Evolutionary conservation across 2,797 vertebrate genomes (phyloP).

Genomic region (Coranthus polyacanthus): DNA sequence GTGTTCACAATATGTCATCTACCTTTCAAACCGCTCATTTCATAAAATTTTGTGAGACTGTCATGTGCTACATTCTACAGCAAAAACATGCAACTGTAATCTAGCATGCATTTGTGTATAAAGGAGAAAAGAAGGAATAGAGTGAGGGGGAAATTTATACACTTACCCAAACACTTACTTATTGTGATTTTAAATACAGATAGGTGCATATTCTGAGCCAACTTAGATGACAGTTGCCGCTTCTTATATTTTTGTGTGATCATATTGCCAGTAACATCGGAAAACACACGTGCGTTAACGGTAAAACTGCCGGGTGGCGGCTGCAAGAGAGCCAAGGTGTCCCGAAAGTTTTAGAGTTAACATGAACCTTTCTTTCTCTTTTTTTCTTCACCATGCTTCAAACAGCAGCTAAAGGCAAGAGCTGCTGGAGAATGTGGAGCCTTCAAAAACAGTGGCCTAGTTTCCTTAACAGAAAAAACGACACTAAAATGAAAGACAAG

Average conservation of each 20-base stretch:
- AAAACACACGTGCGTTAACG: constrained; percentile 78
- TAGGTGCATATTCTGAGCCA: constrained; percentile 99
- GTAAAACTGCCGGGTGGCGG: constrained; percentile 75
- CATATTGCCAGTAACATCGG: constrained; percentile 98
- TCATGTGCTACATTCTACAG: constrained; percentile 19
- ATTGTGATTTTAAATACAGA: constrained; percentile 86
- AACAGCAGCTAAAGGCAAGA: constrained; percentile 75
- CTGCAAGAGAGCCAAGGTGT: constrained; percentile 26
- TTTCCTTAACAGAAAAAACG: constrained; percentile 3
- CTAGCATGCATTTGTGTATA: constrained; percentile 60
- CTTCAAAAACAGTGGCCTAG: not conserved
- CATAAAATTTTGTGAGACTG: constrained; percentile 37
- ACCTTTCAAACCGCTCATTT: constrained; percentile 39
- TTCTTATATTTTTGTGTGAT: constrained; percentile 88
- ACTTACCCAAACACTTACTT: constrained; percentile 94
- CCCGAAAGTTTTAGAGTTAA: constrained; percentile 84
- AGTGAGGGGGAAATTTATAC: constrained; percentile 85
- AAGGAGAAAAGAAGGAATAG: constrained; percentile 59
- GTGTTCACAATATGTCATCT: constrained; percentile 18
- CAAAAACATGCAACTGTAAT: constrained; percentile 63
- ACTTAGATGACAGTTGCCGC: constrained; percentile 99
- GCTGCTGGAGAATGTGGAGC: not conserved
- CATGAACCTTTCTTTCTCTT: constrained; percentile 66
- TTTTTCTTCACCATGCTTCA: constrained; percentile 89
- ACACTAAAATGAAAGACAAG: not conserved